Evolutionary conservation across 2,888 invertebrate genomes (phyloP), one percentile per base, ranked within the genome.

Genomic region (Auanema freiburgensis): DNA sequence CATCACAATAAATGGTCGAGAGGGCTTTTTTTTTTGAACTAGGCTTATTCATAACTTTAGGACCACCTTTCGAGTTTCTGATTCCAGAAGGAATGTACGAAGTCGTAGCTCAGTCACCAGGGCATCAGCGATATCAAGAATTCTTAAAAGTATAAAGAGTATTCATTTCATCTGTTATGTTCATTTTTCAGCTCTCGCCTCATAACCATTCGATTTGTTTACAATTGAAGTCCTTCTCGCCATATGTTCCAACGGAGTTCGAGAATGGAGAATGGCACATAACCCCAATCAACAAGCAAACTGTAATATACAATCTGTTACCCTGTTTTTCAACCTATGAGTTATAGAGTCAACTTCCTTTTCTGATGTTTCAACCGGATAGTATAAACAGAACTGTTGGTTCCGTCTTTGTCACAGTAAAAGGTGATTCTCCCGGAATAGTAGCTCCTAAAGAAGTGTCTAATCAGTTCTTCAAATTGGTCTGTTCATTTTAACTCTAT

Each of bases 131-230:
- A 46, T 43, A 33, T 4, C 46, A 53, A 8, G 11, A 60, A 21
- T 55, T 54, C 25, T 14, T 55, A 18, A 49, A 60, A 25, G 60
- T 60, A 55, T n/a, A 23, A n/a, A 5, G 4, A 11, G 33, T 41
- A 6, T 16, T 3, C n/a, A 2, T 41, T 21, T 18, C 21, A 18
- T 11, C 10, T 33, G 21, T 11, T 10, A 46, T 10, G 16, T 18
- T 3, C 3, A 5, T 5, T 18, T 46, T 40, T 40, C 51, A 62
- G 62, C 40, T 62, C 1, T 49, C 62, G 25, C 23, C 49, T 12
- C 62, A 62, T 23, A 62, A 62, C 50, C 14, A 25, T 41, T 57
- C 57, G 6, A 51, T 62, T 16, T 62, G 62, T 24, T 18, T 62
- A 4, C 16, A 33, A 14, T 41, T 62, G 16, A 49, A 12, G 10